Conservation (phyloP, 2,888 invertebrate species). For the Tetanocera ferruginea region DNA sequence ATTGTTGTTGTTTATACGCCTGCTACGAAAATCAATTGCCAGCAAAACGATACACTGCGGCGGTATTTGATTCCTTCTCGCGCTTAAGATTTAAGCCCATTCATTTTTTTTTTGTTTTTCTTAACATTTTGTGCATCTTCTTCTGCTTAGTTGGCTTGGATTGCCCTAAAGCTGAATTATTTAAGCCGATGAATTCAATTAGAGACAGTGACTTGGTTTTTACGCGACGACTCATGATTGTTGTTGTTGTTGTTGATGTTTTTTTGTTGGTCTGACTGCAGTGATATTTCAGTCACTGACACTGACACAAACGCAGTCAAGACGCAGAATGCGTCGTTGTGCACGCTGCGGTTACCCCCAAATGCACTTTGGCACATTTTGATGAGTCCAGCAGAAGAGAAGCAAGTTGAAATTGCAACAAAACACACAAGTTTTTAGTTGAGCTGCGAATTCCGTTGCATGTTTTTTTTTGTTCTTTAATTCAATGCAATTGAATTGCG, state of each 20-base stretch:
- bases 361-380: conserved; percentile 27
- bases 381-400: conserved; percentile 7
- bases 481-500: conserved; percentile 38
- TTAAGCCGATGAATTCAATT: conserved; percentile 70
- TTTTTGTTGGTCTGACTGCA: conserved; percentile 43
- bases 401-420: neutral
- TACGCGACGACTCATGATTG: conserved; percentile 36
- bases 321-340: conserved; percentile 27
- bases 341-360: neutral
- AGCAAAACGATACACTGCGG: conserved; percentile 26
- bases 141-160: conserved; percentile 17
- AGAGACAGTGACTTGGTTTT: conserved; percentile 60
- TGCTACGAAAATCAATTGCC: conserved; percentile 36
- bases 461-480: neutral
- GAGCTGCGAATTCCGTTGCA: neutral
- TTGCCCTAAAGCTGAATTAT: conserved; percentile 68
- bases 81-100: conserved; percentile 11
- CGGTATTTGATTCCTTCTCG: conserved; percentile 1
- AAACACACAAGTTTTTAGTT: conserved; percentile 10
- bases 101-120: conserved; percentile 1
- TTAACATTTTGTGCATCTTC: neutral
- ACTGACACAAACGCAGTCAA: neutral
- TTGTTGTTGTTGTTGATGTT: conserved; percentile 55
- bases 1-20: conserved; percentile 36
- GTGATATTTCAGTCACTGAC: conserved; percentile 16